A percentile compares a stretch with the other conserved stretches of the same genome.
Evolutionary conservation across 2,888 invertebrate genomes (phyloP).

Genomic region (Alcis repandata): DNA sequence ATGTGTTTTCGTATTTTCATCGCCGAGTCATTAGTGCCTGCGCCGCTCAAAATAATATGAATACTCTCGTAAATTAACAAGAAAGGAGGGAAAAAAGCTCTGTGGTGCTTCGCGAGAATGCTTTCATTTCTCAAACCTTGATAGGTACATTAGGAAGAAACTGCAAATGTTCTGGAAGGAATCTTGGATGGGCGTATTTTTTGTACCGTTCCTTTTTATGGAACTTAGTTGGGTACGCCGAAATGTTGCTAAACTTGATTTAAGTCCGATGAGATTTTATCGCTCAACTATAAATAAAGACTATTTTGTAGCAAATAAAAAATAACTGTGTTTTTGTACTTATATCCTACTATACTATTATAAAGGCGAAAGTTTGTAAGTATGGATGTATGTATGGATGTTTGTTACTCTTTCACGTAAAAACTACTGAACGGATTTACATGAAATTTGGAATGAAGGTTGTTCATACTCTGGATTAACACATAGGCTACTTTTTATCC

Average conservation of each 20-base stretch:
- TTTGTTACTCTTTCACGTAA: no score
- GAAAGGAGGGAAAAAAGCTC: conserved; percentile 53
- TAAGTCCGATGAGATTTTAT: background rate
- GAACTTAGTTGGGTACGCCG: conserved; percentile 6
- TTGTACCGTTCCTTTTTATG: conserved; percentile 25
- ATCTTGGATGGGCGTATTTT: conserved; percentile 56
- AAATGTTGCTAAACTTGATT: background rate
- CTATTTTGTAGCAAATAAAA: background rate
- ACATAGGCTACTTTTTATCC: no score
- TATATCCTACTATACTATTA: no score
- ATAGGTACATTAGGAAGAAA: conserved; percentile 71
- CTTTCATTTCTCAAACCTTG: conserved; percentile 69
- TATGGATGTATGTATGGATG: no score
- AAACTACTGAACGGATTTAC: no score
- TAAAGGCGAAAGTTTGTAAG: no score
- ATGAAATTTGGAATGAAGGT: no score
- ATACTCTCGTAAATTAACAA: conserved; percentile 62
- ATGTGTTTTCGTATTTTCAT: conserved; percentile 48
- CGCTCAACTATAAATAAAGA: background rate
- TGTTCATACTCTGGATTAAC: no score
- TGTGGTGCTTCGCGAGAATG: conserved; percentile 55
- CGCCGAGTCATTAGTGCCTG: conserved; percentile 48
- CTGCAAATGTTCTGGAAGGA: conserved; percentile 70
- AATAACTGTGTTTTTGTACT: no score
- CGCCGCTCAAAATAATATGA: conserved; percentile 53